These are phyloP conservation scores for Cheilosia impressa DNA, from an alignment of 2,888 invertebrate species.

Conservation along the genomic window DNA sequence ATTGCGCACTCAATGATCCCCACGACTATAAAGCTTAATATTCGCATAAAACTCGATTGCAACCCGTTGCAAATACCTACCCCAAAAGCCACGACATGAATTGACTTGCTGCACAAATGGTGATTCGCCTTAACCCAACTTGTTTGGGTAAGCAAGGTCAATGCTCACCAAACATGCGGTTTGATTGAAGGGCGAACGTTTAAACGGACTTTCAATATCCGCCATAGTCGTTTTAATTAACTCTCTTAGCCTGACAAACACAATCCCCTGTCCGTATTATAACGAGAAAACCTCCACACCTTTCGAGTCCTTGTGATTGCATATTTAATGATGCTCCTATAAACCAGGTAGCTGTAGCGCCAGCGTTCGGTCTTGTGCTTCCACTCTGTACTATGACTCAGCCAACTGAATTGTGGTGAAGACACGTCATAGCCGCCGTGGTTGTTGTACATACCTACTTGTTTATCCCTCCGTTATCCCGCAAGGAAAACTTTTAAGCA, in stretches of 20 bases:
- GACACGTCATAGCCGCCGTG: conserved; percentile 52
- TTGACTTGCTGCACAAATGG: background rate
- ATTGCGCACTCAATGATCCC: too few relatives aligned
- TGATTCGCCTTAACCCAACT: background rate
- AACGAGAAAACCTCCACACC: conserved; percentile 23
- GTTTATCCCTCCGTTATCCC: conserved; percentile 25
- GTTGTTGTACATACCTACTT: conserved; percentile 6
- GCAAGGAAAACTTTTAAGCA: conserved; percentile 60
- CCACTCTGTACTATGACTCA: conserved; percentile 41
- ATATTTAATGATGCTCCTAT: conserved; percentile 57
- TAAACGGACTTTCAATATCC: conserved; percentile 39
- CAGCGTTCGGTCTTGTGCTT: background rate
- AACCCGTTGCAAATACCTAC: too few relatives aligned
- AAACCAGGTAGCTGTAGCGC: conserved; percentile 40
- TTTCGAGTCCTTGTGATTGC: conserved; percentile 52
- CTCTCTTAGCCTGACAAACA: conserved; percentile 43
- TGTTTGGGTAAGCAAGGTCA: conserved; percentile 43
- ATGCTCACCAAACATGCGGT: conserved; percentile 20
- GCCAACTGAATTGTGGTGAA: conserved; percentile 35
- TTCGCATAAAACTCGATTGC: too few relatives aligned
- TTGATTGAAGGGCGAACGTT: conserved; percentile 14
- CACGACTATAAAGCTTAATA: too few relatives aligned
- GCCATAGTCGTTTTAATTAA: conserved; percentile 70
- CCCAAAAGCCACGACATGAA: too few relatives aligned
- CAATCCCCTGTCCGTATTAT: conserved; percentile 4